Evolutionary conservation across 1,140 invertebrate species (phyloP).

Genomic region (Trichogramma pretiosum): DNA sequence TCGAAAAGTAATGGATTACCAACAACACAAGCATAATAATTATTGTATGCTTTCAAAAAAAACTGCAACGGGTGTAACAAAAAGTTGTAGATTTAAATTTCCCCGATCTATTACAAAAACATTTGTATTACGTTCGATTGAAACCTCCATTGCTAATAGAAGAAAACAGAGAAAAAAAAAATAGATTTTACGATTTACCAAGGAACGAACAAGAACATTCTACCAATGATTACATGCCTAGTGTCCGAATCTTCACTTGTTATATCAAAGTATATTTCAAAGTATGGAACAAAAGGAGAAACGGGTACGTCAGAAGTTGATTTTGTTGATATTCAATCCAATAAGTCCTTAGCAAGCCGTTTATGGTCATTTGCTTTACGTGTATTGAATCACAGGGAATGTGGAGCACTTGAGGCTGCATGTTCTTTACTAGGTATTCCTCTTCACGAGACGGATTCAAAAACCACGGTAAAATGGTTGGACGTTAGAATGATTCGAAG

Average conservation of each 20-base stretch:
- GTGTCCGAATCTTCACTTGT: conserved; percentile 22
- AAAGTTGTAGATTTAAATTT: conserved; percentile 27
- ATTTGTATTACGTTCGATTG: conserved; percentile 21
- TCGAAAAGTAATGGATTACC: conserved; percentile 20
- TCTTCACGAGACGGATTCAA: conserved; percentile 29
- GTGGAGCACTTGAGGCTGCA: conserved; percentile 29
- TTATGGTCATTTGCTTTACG: conserved; percentile 24
- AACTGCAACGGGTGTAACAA: conserved; percentile 11
- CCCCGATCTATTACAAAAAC: conserved; percentile 21
- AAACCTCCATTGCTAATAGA: conserved; percentile 22
- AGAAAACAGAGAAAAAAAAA: conserved; percentile 24
- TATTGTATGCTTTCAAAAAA: conserved; percentile 20
- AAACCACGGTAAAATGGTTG: conserved; percentile 33
- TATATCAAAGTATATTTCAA: conserved; percentile 22
- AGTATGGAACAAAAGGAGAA: conserved; percentile 17
- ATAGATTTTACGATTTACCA: conserved; percentile 27
- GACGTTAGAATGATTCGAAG: conserved; percentile 27
- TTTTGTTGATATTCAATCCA: conserved; percentile 5
- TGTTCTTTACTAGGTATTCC: conserved; percentile 30
- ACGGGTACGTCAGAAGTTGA: conserved; percentile 9
- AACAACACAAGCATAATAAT: conserved; percentile 23
- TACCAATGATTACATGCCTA: conserved; percentile 32
- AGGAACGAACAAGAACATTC: conserved; percentile 15
- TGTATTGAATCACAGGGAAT: conserved; percentile 28
- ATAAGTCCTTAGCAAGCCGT: conserved; percentile 16